phyloP scores from a whole-genome alignment of 2,888 invertebrate genomes.

The Hirtodrosophila duncani region DNA sequence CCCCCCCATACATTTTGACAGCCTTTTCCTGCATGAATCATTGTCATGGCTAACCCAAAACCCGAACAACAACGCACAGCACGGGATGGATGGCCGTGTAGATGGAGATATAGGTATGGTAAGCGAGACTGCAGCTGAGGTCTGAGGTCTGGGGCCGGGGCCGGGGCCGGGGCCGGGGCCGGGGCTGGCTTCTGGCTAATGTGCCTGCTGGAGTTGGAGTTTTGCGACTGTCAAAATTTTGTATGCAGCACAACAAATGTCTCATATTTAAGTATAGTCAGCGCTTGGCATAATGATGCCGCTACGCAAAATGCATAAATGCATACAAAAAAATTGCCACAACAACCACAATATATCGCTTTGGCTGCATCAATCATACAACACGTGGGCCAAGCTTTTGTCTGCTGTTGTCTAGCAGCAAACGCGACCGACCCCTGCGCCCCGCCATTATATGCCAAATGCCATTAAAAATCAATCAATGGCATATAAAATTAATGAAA shows the following conservation, averaged over 20 bases:
- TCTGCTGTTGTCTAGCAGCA: slow-evolving; percentile 1
- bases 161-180: slow-evolving; percentile 8
- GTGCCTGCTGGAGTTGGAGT: slow-evolving; percentile 42
- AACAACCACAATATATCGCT: slow-evolving; percentile 33
- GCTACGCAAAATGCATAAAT: slow-evolving; percentile 69
- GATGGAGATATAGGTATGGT: slow-evolving; percentile 15
- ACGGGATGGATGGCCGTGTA: slow-evolving; percentile 43
- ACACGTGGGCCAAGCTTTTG: slow-evolving; percentile 48
- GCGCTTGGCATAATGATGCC: slow-evolving; percentile 64
- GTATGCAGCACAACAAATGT: slow-evolving; percentile 70
- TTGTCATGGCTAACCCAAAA: slow-evolving; percentile 56
- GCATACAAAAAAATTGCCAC: too few species aligned
- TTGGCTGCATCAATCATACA: slow-evolving; percentile 63
- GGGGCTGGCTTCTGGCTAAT: slow-evolving; percentile 48
- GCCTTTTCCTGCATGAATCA: slow-evolving; percentile 53
- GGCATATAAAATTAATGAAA: slow-evolving; percentile 65
- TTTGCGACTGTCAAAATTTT: slow-evolving; percentile 57
- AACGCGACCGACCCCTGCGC: slow-evolving; percentile 6
- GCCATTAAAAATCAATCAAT: slow-evolving; percentile 71
- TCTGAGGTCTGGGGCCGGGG: slow-evolving; percentile 16
- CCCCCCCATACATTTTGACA: background rate
- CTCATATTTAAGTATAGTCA: slow-evolving; percentile 65
- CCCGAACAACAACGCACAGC: slow-evolving; percentile 54
- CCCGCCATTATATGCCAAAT: slow-evolving; percentile 32
- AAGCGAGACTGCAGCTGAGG: slow-evolving; percentile 19